phyloP scores from a whole-genome alignment of 2,888 invertebrate species.

The Panzeria rudis region DNA sequence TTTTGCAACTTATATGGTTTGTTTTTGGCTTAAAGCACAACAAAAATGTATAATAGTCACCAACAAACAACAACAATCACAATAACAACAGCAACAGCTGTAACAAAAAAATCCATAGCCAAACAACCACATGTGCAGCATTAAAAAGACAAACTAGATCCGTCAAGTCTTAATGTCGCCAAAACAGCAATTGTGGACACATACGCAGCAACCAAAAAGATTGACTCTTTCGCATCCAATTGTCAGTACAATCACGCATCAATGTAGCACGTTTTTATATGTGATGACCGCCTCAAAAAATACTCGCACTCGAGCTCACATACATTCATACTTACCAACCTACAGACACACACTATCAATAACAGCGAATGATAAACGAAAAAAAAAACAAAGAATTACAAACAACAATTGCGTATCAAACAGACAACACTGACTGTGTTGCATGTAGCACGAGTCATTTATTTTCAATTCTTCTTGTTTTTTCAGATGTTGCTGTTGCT shows the following conservation, averaged over 20 bases:
- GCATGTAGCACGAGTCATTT: conserved; percentile 72
- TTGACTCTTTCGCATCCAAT: conserved; percentile 71
- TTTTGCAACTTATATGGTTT: conserved; percentile 38
- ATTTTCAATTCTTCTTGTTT: conserved; percentile 40
- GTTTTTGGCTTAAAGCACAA: conserved; percentile 49
- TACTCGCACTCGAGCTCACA: conserved; percentile 67
- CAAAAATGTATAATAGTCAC: conserved; percentile 36
- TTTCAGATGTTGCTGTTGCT: conserved; percentile 12
- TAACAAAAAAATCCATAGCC: conserved; percentile 42
- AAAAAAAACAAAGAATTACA: not conserved
- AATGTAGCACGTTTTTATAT: conserved; percentile 83
- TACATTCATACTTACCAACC: conserved; percentile 15
- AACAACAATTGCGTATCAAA: conserved; percentile 70
- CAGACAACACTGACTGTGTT: conserved; percentile 48
- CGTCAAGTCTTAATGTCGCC: conserved; percentile 72
- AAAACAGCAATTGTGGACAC: conserved; percentile 50
- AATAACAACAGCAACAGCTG: conserved; percentile 50
- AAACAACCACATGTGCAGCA: conserved; percentile 51
- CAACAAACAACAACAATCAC: conserved; percentile 10
- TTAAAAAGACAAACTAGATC: conserved; percentile 65
- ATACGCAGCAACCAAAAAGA: conserved; percentile 51
- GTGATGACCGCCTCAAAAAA: conserved; percentile 73
- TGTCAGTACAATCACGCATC: conserved; percentile 83
- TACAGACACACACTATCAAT: conserved; percentile 39
- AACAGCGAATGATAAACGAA: conserved; percentile 48